phyloP scores from a whole-genome alignment of 1,140 invertebrate genomes.

The Ceratina japonica region DNA sequence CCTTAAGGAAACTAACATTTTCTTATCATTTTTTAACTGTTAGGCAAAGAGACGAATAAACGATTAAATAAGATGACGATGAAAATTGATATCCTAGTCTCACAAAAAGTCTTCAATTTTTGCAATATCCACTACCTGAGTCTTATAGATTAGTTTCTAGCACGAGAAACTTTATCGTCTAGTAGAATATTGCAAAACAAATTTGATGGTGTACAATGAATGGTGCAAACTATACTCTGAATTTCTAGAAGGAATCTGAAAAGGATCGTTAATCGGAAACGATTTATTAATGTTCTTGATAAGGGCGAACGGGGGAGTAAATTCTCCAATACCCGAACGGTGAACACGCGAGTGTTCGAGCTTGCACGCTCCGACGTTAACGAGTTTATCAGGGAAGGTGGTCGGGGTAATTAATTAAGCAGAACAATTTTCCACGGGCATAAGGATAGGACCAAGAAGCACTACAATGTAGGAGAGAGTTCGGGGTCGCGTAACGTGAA shows the following conservation, averaged over 20 bases:
- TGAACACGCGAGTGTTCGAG: background rate
- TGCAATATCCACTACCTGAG: no score
- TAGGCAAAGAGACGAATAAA: background rate
- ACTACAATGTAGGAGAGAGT: background rate
- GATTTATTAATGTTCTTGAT: no score
- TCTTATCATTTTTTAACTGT: no score
- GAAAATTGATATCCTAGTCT: no score
- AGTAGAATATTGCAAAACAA: no score
- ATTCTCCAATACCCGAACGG: no score
- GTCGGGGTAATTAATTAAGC: constrained; percentile 32
- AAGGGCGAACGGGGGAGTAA: no score
- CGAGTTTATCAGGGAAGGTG: constrained; percentile 33
- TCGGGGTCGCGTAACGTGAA: background rate
- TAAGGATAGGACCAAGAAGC: constrained; percentile 1
- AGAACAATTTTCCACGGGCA: constrained; percentile 32
- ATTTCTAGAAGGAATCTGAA: no score
- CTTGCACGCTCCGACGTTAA: background rate
- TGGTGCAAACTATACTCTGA: background rate
- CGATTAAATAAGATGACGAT: background rate
- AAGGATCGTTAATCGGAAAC: background rate
- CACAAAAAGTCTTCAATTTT: no score
- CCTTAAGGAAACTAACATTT: background rate
- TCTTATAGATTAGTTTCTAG: no score
- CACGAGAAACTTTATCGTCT: no score
- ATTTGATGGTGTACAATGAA: no score